Base-by-base conservation (phyloP, 2,888 invertebrate genomes). In the Scelioninae gen. 2 region DNA sequence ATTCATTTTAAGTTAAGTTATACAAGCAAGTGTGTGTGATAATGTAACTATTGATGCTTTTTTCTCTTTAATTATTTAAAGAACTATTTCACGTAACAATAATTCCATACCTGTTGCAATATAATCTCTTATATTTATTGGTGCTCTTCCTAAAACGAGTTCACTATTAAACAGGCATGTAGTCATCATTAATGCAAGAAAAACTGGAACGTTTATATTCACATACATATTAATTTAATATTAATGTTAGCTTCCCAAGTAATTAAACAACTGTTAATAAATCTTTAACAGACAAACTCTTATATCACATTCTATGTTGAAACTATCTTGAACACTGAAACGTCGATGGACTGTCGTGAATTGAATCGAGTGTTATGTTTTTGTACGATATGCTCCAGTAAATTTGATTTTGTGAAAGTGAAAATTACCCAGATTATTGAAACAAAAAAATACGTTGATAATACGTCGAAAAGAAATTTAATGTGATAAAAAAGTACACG, bases 371-470 rank as follows among this genome's bases (percentile, higher is more conserved):
- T 52, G 10, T 46, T 33, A 67, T 55, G 57, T 75, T 77, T 76
- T 78, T 76, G 28, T 45, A 31, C 25, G 60, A 11, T 37, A 79
- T 76, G 80, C 79, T 78, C 76, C 70, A 77, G 52, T 71, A 73
- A 76, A 57, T 74, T 61, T 57, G 61, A 60, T 78, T 71, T 69
- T 70, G 79, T 79, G 81, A 81, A 80, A 80, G 81, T 76, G 64
- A 61, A 76, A 68, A 73, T 74, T 6, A 46, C 16, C 11, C 1
- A 25, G 4, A 25, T 25, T n/a, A n/a, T n/a, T n/a, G n/a, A n/a
- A n/a, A n/a, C n/a, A 25, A 4, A 25, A 25, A 25, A 25, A 25
- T 4, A 25, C 3, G 25, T 25, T 25, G 6, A 25, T 6, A 25
- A 25, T 25, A 25, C 25, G 6, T 6, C 6, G 3, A 25, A 25